Base-by-base conservation (phyloP, 1,140 invertebrate species). In the Frieseomelitta varia region DNA sequence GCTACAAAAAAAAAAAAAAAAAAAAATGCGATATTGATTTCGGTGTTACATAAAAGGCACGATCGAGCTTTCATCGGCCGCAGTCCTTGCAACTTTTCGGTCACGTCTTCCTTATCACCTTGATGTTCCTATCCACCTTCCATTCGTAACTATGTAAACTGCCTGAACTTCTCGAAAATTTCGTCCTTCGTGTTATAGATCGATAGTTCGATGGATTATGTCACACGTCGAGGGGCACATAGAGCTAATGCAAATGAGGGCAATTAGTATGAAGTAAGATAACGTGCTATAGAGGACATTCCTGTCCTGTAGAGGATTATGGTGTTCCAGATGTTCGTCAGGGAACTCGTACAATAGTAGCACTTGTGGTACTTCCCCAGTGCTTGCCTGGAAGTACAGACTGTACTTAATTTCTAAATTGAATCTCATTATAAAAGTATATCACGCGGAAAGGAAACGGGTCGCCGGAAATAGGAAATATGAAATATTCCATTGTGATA, bases 331-430 rank as follows among this genome's bases (percentile, higher is more conserved):
- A 82, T 81, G 71, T 58, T 76, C 55, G 58, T 69, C 68, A 71
- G 78, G n/a, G 90, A 90, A 90, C 81, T 90, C 90, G 75, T 90
- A 90, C 86, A 90, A 90, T 73, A 27, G 75, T 88, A 67, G 87
- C 90, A 90, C 87, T 90, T 90, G 85, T 88, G 51, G 83, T 88
- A 90, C 90, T 90, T 90, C 89, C 30, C 6, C 63, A 30, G 3
- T 15, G 30, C 34, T 86, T 79, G 21, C 63, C 34, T 14, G 51
- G 63, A 90, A 83, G 39, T 47, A 47, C 82, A 72, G 17, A 77
- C 68, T 71, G 63, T 78, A 61, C 84, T 65, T 65, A 77, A 85
- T 85, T 88, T 79, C 69, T 79, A 53, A 68, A 88, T 83, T 51
- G 65, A 88, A 90, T 90, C 78, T 77, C 68, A 79, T 90, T 90